Conservation (phyloP, 2,113 vertebrate genomes). For the Heterotis niloticus region DNA sequence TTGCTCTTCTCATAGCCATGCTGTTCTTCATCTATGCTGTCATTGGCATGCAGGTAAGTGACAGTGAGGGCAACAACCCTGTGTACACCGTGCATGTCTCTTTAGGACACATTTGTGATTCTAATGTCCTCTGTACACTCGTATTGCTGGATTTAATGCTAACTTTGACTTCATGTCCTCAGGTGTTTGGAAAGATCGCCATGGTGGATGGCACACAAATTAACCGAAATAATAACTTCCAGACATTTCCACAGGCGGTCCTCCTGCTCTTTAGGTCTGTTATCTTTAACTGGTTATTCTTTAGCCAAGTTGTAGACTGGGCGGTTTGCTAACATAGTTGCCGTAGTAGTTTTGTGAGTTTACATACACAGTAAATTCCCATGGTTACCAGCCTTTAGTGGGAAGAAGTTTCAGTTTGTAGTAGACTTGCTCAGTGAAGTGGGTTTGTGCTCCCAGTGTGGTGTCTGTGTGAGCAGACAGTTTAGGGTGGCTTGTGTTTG, state of each 20-base stretch:
- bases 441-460: neutral
- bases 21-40: constrained; percentile 99
- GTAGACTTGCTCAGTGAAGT: neutral
- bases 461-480: neutral
- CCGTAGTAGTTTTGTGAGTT: neutral
- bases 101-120: neutral
- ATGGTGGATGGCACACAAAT: constrained; percentile 95
- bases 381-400: too few species aligned
- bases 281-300: neutral
- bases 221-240: constrained; percentile 99
- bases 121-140: too few species aligned
- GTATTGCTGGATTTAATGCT: too few species aligned
- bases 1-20: constrained; percentile 97
- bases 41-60: constrained; percentile 94
- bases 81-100: neutral
- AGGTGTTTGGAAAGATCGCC: constrained; percentile 97
- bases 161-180: constrained; percentile 17
- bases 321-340: too few species aligned
- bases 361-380: too few species aligned
- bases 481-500: neutral
- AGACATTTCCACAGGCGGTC: constrained; percentile 94
- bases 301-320: neutral
- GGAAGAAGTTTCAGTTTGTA: neutral
- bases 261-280: constrained; percentile 90
- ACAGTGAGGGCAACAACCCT: neutral